A percentile compares a stretch with the other conserved stretches of the same genome.
Evolutionary conservation across 2,888 invertebrate genomes (phyloP).

Genomic region (Ecliptopera silaceata): DNA sequence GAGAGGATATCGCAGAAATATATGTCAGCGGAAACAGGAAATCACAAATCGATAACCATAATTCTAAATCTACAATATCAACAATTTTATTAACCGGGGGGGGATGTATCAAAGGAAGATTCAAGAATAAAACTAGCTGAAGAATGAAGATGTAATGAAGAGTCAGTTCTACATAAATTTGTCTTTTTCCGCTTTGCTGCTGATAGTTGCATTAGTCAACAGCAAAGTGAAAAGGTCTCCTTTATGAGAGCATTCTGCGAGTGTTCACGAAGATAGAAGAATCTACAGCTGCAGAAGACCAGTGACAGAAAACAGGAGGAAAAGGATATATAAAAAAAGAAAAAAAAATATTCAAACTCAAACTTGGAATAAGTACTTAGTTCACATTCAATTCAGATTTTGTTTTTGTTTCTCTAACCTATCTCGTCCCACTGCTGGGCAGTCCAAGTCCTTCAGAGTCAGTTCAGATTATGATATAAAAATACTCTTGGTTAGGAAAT

Average conservation of each 20-base stretch:
- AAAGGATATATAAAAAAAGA: no score
- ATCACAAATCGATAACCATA: neutral
- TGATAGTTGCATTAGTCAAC: slow-evolving; percentile 74
- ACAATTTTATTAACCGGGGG: no score
- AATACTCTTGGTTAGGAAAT: no score
- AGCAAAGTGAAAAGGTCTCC: slow-evolving; percentile 84
- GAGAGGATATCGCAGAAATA: slow-evolving; percentile 4
- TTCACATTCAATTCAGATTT: no score
- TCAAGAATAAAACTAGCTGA: neutral
- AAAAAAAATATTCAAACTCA: no score
- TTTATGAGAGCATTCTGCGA: slow-evolving; percentile 77
- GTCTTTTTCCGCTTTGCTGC: slow-evolving; percentile 85
- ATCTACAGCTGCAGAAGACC: neutral
- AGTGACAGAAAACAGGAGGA: no score
- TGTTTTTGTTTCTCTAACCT: no score
- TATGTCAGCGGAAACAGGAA: neutral
- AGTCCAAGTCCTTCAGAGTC: no score
- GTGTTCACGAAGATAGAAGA: slow-evolving; percentile 19
- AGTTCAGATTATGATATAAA: no score
- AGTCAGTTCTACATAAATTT: slow-evolving; percentile 78
- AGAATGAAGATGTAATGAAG: slow-evolving; percentile 31
- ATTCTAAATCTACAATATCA: neutral
- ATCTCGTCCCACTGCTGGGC: no score
- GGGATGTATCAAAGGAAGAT: neutral
- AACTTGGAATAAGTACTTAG: no score